Base-by-base conservation (phyloP, 1,140 invertebrate genomes). In the Theocolax elegans region DNA sequence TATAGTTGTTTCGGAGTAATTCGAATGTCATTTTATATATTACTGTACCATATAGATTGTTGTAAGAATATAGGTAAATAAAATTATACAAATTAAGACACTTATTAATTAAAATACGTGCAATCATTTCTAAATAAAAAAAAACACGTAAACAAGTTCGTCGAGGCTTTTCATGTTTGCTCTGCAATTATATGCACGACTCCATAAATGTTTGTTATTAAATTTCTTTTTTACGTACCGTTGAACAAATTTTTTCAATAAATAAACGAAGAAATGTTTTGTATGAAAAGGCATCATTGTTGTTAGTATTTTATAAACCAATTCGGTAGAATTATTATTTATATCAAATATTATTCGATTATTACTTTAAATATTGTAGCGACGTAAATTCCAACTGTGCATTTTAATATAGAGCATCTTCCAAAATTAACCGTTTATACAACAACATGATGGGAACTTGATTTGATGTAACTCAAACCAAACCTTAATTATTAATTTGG, bases 41-140 rank as follows among this genome's bases (percentile, higher is more conserved):
- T 73, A 72, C 46, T 73, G 60, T 72, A 75, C 46, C 60, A 74
- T 75, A 75, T 76, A 71, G 67, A 59, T 68, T 60, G 48, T 73
- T 67, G 48, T 76, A 72, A 73, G 63, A 65, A 19, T 67, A 71
- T 73, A 70, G 42, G 15, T 46, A 63, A 46, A 69, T 46, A 40
- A 63, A 23, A 69, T n/a, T 9, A 29, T 63, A 13, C 46, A 69
- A 53, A 58, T 49, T 54, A 56, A 44, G 27, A 51, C 42, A 56
- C 8, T 69, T 21, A 21, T 51, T 49, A 68, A 51, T 31, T 44
- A 60, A n/a, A 60, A 46, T 51, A 69, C 27, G 53, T 65, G 54
- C 54, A 67, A 62, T 63, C 51, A 44, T 77, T 75, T 74, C 51
- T 74, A 71, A 69, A 68, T 25, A n/a, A 63, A 71, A 68, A 62